Conservation (phyloP, 2,113 vertebrate species). For the Elaphurus davidianus region DNA sequence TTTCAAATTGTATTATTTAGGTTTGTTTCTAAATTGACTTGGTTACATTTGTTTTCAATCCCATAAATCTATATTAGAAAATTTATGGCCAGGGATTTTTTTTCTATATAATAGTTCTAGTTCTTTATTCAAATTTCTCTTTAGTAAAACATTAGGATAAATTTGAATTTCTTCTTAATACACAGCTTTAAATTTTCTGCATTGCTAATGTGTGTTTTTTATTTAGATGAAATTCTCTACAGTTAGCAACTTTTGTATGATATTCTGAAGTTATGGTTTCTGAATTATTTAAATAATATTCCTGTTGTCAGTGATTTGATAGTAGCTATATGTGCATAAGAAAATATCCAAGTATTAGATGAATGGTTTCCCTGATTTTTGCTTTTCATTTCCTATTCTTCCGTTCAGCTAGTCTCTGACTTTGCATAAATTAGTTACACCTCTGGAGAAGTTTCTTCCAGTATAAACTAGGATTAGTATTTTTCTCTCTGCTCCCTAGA, state of each 20-base stretch:
- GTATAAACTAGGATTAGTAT: background rate
- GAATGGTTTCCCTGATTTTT: background rate
- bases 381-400: background rate
- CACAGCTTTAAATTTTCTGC: background rate
- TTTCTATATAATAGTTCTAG: background rate
- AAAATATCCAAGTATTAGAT: background rate
- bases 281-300: conserved; percentile 25
- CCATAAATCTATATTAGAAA: background rate
- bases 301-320: background rate
- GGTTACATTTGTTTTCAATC: background rate
- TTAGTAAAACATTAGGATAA: background rate
- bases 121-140: background rate
- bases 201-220: background rate
- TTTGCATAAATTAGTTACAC: background rate
- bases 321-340: background rate
- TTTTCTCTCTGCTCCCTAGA: background rate
- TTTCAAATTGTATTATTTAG: background rate
- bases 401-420: background rate
- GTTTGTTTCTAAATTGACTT: background rate
- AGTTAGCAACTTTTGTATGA: background rate
- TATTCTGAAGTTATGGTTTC: background rate
- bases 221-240: background rate
- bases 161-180: conserved; percentile 1
- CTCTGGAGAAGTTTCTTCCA: background rate
- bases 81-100: background rate